Evolutionary conservation across 1,140 invertebrate species (phyloP).

Genomic region (Sycophaga agraensis): DNA sequence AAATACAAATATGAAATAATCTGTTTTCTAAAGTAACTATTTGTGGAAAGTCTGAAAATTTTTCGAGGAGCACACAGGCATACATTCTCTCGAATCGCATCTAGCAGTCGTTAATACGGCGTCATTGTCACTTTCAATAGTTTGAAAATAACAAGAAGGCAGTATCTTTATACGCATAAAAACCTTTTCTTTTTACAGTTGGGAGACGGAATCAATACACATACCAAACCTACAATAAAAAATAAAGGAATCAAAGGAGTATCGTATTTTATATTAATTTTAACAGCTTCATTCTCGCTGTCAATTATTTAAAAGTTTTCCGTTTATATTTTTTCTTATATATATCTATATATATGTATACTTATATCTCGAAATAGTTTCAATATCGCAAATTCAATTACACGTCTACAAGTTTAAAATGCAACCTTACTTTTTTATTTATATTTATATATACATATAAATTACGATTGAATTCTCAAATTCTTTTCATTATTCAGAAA

Average conservation of each 20-base stretch:
- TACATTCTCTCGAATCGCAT: conserved; percentile 6
- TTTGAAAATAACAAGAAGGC: conserved; percentile 21
- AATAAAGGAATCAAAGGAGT: conserved; percentile 18
- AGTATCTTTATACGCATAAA: conserved; percentile 17
- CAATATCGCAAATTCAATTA: background rate
- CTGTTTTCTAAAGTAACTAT: conserved; percentile 13
- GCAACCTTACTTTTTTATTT: background rate
- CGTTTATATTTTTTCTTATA: background rate
- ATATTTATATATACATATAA: conserved; percentile 14
- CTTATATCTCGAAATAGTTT: background rate
- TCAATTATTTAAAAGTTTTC: conserved; percentile 7
- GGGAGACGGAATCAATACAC: conserved; percentile 24
- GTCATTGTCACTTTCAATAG: conserved; percentile 10
- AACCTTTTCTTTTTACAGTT: conserved; percentile 10
- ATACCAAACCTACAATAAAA: conserved; percentile 10
- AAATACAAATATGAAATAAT: conserved; percentile 8
- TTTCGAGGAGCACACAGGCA: conserved; percentile 6
- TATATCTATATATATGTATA: conserved; percentile 14
- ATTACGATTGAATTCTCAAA: conserved; percentile 7
- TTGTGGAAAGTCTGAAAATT: conserved; percentile 23
- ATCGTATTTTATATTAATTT: conserved; percentile 22
- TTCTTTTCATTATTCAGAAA: background rate
- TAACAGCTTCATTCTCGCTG: conserved; percentile 15
- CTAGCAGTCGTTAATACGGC: conserved; percentile 10
- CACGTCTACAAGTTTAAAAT: conserved; percentile 11